These are phyloP conservation scores for Ptychoptera contaminata DNA, from an alignment of 2,888 invertebrate species.

Conservation along the genomic window DNA sequence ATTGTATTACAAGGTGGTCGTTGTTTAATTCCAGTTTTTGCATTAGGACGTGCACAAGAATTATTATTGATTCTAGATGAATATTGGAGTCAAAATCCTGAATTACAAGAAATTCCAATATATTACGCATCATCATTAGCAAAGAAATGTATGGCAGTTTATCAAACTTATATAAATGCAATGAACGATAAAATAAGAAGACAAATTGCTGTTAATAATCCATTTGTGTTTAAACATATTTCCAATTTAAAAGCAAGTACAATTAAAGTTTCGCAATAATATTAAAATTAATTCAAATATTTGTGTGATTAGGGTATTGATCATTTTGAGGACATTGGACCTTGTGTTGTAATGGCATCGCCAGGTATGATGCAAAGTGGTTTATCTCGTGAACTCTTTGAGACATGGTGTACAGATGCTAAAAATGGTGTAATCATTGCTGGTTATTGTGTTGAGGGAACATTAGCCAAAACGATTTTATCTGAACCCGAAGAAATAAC, in stretches of 20 bases:
- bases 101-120: conserved; percentile 95
- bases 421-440: conserved; percentile 98
- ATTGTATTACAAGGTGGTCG: conserved; percentile 95
- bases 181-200: conserved; percentile 96
- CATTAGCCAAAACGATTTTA: conserved; percentile 80
- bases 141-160: conserved; percentile 99
- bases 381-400: conserved; percentile 90
- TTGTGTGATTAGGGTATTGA: conserved; percentile 64
- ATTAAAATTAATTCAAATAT: neutral
- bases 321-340: conserved; percentile 98
- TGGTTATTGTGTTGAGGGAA: conserved; percentile 86
- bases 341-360: conserved; percentile 98
- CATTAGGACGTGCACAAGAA: conserved; percentile 93
- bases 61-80: conserved; percentile 89
- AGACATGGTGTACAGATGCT: conserved; percentile 96
- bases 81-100: conserved; percentile 94
- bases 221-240: conserved; percentile 96
- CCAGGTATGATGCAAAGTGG: conserved; percentile 99
- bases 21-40: conserved; percentile 97
- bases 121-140: conserved; percentile 98
- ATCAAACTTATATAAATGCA: conserved; percentile 98
- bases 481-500: conserved; percentile 97
- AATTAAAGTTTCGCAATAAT: neutral
- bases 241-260: conserved; percentile 63
- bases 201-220: conserved; percentile 96